Evolutionary conservation across 2,797 vertebrate species (phyloP), one percentile per base, ranked within the genome.

Genomic region (Cuculus canorus): DNA sequence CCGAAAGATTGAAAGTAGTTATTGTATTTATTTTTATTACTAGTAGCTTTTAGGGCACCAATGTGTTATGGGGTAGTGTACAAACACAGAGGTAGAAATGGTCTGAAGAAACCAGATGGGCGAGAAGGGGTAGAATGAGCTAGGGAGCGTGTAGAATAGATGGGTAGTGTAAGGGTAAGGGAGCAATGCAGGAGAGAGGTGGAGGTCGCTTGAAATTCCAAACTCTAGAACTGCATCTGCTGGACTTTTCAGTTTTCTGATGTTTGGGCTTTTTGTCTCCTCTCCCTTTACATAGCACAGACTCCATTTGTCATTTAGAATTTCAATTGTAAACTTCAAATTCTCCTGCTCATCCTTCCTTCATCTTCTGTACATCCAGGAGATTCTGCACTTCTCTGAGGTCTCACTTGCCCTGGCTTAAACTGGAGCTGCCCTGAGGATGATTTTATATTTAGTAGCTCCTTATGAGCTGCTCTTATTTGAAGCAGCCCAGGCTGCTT

Each of bases 381-480:
- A 85, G 75, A 85, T 82, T 61, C 83, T 65, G 71, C 57, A 30
- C 64, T 64, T 82, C 57, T 92, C 90, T 75, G 68, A 92, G 68
- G 78, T 68, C 75, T 95, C 77, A 79, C 68, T 24, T 92, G 68
- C 50, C 90, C 86, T 93, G 81, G 75, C 91, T 95, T 93, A 94
- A 96, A 94, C 75, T 92, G 65, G 73, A 93, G 81, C 86, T 95
- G 92, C 94, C 90, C 95, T 63, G 75, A 88, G 86, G 91, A 92
- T 45, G 75, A 77, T 92, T 92, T 95, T 95, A 95, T 95, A 95
- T 96, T 95, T 96, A 95, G 95, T 54, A 93, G 83, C 81, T 95
- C 60, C 83, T 96, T 84, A 92, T 80, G 78, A 90, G 86, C 73
- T 90, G 93, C 70, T 91, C 82, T 95, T 78, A 71, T 90, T 77